These are phyloP conservation scores for Hydropotes inermis DNA, from an alignment of 2,113 vertebrate genomes.

Conservation along the genomic window DNA sequence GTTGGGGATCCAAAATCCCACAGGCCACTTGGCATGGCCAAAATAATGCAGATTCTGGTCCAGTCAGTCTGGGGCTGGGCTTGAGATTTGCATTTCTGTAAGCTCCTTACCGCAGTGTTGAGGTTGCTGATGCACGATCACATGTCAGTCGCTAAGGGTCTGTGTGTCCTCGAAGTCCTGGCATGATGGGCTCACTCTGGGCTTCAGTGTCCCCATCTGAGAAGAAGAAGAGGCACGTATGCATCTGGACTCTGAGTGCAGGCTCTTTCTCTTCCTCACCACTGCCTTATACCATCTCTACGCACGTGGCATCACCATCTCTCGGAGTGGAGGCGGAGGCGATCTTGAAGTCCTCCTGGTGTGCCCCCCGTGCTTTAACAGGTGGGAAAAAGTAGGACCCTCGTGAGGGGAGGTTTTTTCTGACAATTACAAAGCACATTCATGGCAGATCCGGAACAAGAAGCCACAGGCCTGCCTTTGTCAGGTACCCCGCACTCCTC, in stretches of 20 bases:
- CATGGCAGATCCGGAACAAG: not conserved
- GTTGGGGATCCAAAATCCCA: not conserved
- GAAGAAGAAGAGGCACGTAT: not conserved
- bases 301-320: not conserved
- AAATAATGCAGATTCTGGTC: not conserved
- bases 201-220: not conserved
- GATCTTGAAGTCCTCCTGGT: not conserved
- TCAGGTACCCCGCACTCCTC: not conserved
- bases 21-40: not conserved
- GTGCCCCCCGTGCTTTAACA: not conserved
- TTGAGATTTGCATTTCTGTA: not conserved
- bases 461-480: not conserved
- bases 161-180: not conserved
- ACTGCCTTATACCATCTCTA: not conserved
- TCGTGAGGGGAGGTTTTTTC: not conserved
- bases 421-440: not conserved
- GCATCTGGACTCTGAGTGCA: not conserved
- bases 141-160: not conserved
- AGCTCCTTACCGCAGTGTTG: accelerated
- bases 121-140: accelerated
- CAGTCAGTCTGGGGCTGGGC: not conserved
- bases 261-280: not conserved
- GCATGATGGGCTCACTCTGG: not conserved
- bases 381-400: not conserved
- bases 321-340: not conserved